A percentile compares a stretch with the other conserved stretches of the same genome.
Conservation (phyloP, 1,140 invertebrate species). For the Drosophila teissieri region DNA sequence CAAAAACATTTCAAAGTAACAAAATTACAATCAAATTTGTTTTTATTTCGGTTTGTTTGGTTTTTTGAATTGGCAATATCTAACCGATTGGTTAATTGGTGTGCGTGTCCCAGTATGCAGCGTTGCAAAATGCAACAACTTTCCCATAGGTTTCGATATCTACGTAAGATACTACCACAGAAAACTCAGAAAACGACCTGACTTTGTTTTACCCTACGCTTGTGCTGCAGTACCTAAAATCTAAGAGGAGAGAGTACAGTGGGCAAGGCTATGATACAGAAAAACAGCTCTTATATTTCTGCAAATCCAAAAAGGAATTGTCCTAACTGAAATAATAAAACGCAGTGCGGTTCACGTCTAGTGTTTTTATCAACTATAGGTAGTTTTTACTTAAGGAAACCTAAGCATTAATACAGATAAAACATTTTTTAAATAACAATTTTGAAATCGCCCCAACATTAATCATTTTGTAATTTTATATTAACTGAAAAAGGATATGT, state of each 20-base stretch:
- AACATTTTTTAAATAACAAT: no score
- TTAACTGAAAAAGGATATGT: no score
- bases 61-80: conserved; percentile 59
- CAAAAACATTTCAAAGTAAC: conserved; percentile 69
- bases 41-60: conserved; percentile 69
- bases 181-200: conserved; percentile 4
- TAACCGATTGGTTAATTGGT: conserved; percentile 22
- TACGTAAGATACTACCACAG: conserved; percentile 24
- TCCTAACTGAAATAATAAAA: background rate
- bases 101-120: background rate
- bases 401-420: no score
- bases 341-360: background rate
- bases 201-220: conserved; percentile 40
- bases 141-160: conserved; percentile 60
- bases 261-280: background rate
- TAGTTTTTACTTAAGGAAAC: no score
- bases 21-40: conserved; percentile 67
- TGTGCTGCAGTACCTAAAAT: conserved; percentile 69
- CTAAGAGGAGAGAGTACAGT: background rate
- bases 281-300: background rate
- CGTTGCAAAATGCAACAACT: conserved; percentile 19
- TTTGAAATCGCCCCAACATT: no score
- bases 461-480: no score
- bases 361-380: background rate
- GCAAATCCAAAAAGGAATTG: background rate